Conservation (phyloP, 2,888 invertebrate genomes). For the Blastobasis lacticolella region DNA sequence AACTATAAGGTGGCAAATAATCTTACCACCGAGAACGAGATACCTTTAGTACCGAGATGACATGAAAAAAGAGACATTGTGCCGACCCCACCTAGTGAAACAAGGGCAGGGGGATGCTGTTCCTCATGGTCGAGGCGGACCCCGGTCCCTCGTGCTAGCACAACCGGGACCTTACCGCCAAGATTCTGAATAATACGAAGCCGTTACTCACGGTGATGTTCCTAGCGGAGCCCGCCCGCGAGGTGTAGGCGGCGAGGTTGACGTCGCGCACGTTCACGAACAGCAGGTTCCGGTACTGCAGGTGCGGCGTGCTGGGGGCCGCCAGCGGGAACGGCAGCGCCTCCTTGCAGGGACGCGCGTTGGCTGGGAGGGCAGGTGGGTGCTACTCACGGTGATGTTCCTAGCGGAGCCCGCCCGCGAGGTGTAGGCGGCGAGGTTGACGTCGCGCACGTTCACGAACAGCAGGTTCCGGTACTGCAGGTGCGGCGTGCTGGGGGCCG, state of each 20-base stretch:
- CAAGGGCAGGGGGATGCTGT: no score
- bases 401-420: constrained; percentile 76
- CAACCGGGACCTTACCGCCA: background rate
- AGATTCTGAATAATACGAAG: background rate
- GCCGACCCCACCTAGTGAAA: no score
- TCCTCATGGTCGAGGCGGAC: no score
- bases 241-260: constrained; percentile 79
- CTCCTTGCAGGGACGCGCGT: constrained; percentile 87
- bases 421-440: constrained; percentile 81
- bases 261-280: constrained; percentile 92
- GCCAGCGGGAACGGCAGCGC: constrained; percentile 89
- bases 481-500: constrained; percentile 85
- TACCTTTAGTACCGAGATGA: no score
- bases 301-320: constrained; percentile 86
- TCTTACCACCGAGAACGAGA: no score
- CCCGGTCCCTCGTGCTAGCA: no score
- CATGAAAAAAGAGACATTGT: no score
- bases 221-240: constrained; percentile 75
- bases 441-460: constrained; percentile 90
- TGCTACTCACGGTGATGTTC: constrained; percentile 71
- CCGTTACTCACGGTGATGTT: constrained; percentile 74
- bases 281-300: constrained; percentile 90
- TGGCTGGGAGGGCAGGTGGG: no score
- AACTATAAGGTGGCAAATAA: no score
- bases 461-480: constrained; percentile 91